A percentile compares a stretch with the other conserved stretches of the same genome.
These are phyloP conservation scores for Argopecten irradians DNA, from an alignment of 1,140 invertebrate genomes.

Conservation along the genomic window DNA sequence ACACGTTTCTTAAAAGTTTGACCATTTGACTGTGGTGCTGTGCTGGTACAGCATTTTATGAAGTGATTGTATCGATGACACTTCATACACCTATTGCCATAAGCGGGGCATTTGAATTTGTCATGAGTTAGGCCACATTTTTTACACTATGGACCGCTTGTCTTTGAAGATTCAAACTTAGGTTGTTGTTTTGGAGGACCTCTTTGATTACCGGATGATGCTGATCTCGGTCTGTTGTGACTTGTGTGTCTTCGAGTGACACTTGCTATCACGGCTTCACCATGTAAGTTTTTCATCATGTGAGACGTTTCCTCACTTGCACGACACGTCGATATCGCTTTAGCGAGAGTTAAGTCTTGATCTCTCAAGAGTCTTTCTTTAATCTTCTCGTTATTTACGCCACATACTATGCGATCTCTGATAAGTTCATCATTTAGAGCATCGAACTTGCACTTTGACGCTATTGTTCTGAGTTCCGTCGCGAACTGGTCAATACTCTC, in stretches of 20 bases:
- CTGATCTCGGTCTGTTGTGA: too few relatives aligned
- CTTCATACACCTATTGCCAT: too few relatives aligned
- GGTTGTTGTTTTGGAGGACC: too few relatives aligned
- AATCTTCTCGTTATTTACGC: slow-evolving; percentile 34
- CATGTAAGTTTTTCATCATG: slow-evolving; percentile 24
- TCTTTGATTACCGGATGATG: too few relatives aligned
- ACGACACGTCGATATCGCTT: slow-evolving; percentile 30
- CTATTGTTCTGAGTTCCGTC: slow-evolving; percentile 26
- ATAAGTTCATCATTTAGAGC: too few relatives aligned
- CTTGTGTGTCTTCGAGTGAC: too few relatives aligned
- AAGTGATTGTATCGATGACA: slow-evolving; percentile 24
- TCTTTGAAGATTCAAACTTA: too few relatives aligned
- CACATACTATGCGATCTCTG: slow-evolving; percentile 38
- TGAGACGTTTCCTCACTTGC: slow-evolving; percentile 30
- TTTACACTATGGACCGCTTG: too few relatives aligned
- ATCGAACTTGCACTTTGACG: slow-evolving; percentile 43
- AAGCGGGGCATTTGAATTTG: not conserved
- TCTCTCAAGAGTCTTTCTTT: slow-evolving; percentile 37
- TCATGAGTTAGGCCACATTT: not conserved
- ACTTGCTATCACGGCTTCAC: not conserved
- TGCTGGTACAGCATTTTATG: slow-evolving; percentile 29
- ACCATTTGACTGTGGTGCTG: too few relatives aligned
- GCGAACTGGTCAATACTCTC: slow-evolving; percentile 38
- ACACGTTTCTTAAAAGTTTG: too few relatives aligned
- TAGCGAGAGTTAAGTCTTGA: slow-evolving; percentile 37